Base-by-base conservation (phyloP, 2,888 invertebrate species). In the Eristalis intricaria region DNA sequence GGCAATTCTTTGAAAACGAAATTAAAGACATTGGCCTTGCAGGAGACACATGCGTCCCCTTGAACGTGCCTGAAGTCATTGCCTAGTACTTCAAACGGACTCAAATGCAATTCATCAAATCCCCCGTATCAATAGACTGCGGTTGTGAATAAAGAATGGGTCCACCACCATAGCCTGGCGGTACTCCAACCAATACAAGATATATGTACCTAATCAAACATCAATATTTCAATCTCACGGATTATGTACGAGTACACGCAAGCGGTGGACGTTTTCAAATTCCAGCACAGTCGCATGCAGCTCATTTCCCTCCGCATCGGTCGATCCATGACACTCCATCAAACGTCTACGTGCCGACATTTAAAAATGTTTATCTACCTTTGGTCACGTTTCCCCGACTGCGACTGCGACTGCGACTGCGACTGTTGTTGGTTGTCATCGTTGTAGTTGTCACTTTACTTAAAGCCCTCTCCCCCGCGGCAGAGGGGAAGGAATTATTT, bases 291-390 rank as follows among this genome's bases (percentile, higher is more conserved):
- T 19, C 50, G 50, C 50, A 50, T 60, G 26, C 60, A 26, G 10
- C 23, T 23, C 26, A 60, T 66, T 29, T 73, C 61, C 13, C 22
- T 43, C 63, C 71, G 40, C 50, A 61, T 29, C 32, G 32, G 8
- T 10, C 32, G 65, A 61, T 40, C 69, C 29, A 65, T 77, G 73
- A 78, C 86, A 82, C 82, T 83, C 43, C 70, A 70, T 83, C 70
- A 78, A 79, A 73, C 50, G 58, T 61, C 63, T 78, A 86, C 86
- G 86, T 86, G 86, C 86, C 63, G 75, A 58, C 78, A 79, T 83
- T 86, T 66, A 82, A 75, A 74, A 78, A 78, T 71, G 63, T 64
- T 66, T 75, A 75, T 66, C 71, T 60, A 70, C 78, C 78, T 86
- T 60, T 63, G 50, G 86, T 79, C 86, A 86, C 86, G 86, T 86